Evolutionary conservation across 1,140 invertebrate species (phyloP).

Genomic region (Subanguina moxae): DNA sequence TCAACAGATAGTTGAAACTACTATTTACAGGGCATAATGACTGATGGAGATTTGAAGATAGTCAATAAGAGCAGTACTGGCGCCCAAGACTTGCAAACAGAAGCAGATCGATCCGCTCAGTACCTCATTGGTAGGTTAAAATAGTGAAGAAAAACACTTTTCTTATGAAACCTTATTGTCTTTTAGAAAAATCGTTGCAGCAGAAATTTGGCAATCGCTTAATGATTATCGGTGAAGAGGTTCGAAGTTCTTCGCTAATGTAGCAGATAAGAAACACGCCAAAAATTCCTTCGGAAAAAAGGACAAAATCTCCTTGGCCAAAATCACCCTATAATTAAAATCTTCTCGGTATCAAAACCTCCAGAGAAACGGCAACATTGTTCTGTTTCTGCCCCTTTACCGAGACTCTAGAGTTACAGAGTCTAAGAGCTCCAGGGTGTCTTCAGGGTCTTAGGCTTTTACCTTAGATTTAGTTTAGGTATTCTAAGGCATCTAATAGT

Average conservation of each 20-base stretch:
- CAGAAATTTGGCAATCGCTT: constrained; percentile 67
- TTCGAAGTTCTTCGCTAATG: background rate
- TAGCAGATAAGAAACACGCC: too few species aligned
- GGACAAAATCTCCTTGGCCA: too few species aligned
- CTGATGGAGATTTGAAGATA: constrained; percentile 50
- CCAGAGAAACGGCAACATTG: too few species aligned
- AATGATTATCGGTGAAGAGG: constrained; percentile 88
- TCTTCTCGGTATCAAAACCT: too few species aligned
- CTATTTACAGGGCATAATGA: constrained; percentile 44
- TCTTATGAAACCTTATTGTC: constrained; percentile 16
- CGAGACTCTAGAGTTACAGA: background rate
- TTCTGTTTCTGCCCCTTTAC: background rate
- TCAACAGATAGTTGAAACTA: background rate
- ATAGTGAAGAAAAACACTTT: too few species aligned
- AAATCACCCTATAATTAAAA: too few species aligned
- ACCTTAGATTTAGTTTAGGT: too few species aligned
- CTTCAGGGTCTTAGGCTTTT: too few species aligned
- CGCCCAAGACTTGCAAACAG: constrained; percentile 92
- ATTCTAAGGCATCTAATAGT: too few species aligned
- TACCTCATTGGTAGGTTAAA: background rate
- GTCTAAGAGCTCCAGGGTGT: too few species aligned
- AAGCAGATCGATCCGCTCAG: constrained; percentile 75
- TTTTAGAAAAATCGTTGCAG: constrained; percentile 62
- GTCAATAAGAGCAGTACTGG: constrained; percentile 60
- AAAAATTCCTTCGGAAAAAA: too few species aligned